phyloP scores from a whole-genome alignment of 2,888 invertebrate genomes.

The Macrosiphum euphorbiae region DNA sequence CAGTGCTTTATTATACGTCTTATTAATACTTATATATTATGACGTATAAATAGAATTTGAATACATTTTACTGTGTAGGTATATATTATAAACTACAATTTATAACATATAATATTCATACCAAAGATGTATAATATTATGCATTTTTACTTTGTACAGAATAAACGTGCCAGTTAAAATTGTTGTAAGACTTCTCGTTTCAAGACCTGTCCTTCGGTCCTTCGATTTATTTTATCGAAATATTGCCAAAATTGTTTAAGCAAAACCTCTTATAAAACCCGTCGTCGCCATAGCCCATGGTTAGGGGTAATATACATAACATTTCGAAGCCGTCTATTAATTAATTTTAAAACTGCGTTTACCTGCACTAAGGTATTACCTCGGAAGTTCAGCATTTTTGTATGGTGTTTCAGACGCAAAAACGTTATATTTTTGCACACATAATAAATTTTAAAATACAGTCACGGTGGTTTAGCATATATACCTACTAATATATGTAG shows the following conservation, averaged over 20 bases:
- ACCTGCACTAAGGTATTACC: not conserved
- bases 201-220: not conserved
- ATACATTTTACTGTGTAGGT: not conserved
- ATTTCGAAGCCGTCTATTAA: not conserved
- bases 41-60: not conserved
- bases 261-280: not conserved
- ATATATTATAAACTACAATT: no score
- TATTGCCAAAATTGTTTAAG: not conserved
- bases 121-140: not conserved
- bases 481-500: no score
- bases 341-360: not conserved
- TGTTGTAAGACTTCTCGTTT: not conserved
- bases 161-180: no score
- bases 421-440: not conserved
- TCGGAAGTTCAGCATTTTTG: not conserved
- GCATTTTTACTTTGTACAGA: not conserved
- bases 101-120: no score
- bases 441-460: not conserved
- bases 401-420: not conserved
- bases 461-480: not conserved
- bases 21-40: not conserved
- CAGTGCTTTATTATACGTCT: not conserved
- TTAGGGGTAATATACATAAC: not conserved
- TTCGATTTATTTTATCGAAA: not conserved
- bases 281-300: not conserved